A percentile compares a stretch with the other conserved stretches of the same genome.
Conservation (phyloP, 2,888 invertebrate species). For the Drosophila greeni region DNA sequence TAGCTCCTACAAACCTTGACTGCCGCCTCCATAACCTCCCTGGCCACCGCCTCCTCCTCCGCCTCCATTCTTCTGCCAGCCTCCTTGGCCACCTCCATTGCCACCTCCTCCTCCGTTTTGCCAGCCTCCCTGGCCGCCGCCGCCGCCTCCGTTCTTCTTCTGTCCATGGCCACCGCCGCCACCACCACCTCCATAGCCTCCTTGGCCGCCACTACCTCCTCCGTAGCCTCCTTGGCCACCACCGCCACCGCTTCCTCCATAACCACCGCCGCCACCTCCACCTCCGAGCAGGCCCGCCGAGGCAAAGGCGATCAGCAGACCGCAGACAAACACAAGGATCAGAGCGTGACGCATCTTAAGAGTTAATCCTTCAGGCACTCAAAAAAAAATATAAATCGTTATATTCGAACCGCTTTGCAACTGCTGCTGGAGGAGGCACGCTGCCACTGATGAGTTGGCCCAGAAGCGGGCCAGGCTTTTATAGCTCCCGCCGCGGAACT, state of each 20-base stretch:
- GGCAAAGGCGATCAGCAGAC: conserved; percentile 54
- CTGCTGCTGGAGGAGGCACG: conserved; percentile 52
- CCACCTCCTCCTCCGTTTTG: conserved; percentile 29
- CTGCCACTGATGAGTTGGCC: conserved; percentile 61
- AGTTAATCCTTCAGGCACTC: neutral
- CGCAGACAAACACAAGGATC: conserved; percentile 56
- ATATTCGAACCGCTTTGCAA: conserved; percentile 28
- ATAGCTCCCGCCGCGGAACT: conserved; percentile 51
- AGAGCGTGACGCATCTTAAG: conserved; percentile 61
- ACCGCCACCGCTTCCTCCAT: conserved; percentile 52
- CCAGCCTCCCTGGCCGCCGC: conserved; percentile 40
- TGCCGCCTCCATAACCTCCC: conserved; percentile 23
- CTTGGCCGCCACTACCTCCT: conserved; percentile 33
- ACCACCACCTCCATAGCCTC: conserved; percentile 40
- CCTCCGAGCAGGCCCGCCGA: conserved; percentile 61
- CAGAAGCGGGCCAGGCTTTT: conserved; percentile 52
- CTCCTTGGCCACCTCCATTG: conserved; percentile 24
- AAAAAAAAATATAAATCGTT: neutral
- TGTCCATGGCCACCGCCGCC: conserved; percentile 36
- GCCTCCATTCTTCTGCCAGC: conserved; percentile 36
- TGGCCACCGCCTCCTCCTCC: conserved; percentile 22
- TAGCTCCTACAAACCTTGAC: neutral
- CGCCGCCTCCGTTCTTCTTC: conserved; percentile 22
- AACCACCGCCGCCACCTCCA: conserved; percentile 49
- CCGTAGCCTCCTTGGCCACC: conserved; percentile 43